Evolutionary conservation across 2,888 invertebrate genomes (phyloP), one percentile per base, ranked within the genome.

Genomic region (Strigamia maritima): DNA sequence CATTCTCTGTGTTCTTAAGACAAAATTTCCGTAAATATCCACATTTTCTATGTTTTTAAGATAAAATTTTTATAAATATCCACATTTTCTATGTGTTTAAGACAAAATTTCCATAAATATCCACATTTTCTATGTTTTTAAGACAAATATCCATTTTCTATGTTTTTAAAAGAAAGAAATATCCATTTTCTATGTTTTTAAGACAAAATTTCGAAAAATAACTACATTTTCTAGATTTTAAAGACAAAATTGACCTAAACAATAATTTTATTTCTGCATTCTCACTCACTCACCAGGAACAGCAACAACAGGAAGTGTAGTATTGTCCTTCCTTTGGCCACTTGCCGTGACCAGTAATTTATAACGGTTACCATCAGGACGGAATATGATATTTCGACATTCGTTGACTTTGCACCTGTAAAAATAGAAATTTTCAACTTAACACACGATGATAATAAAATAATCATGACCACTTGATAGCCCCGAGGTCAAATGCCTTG

Each of bases 261-360:
- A 54, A 54, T 19, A n/a, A 54, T 54, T 54, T 54, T 54, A n/a
- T 3, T 44, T 19, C n/a, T n/a, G 54, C 54, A 54, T 54, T 54
- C 54, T 70, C 28, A 70, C n/a, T 19, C 28, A 70, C 70, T 70
- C 70, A 28, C 70, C 26, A 70, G 70, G 70, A 70, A 70, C 70
- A 70, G 70, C 28, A 70, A 70, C 70, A 70, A n/a, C 70, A 70
- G 70, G 70, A 70, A 70, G 70, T 70, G 28, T 16, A 70, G 16
- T n/a, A 28, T 70, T 28, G 26, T 14, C 70, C 70, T 26, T 26
- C 26, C 70, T 28, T 28, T 70, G 70, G 70, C 28, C 70, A 70
- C n/a, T 26, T 2, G 12, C 16, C 28, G 70, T 70, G 70, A 70
- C 70, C 70, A 70, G 70, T 14, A 70, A 28, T 28, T 70, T 70